These are phyloP conservation scores for Unio delphinus DNA, from an alignment of 2,888 invertebrate genomes.

Conservation along the genomic window DNA sequence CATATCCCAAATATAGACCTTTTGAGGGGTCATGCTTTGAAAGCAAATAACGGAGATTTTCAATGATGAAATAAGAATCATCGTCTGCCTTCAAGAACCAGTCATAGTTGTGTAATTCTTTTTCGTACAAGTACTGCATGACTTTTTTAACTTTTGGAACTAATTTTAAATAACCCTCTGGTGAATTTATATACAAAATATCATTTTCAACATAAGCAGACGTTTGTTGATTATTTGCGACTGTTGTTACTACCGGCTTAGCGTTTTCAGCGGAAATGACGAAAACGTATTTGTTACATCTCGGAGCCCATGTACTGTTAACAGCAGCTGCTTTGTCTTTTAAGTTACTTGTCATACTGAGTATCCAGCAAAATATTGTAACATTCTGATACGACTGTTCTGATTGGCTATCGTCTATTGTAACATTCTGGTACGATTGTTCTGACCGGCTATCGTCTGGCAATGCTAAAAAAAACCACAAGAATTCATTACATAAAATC, in stretches of 20 bases:
- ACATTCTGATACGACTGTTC: constrained; percentile 22
- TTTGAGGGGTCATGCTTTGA: constrained; percentile 15
- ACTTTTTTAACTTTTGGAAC: constrained; percentile 31
- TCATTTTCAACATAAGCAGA: constrained; percentile 4
- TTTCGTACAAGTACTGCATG: constrained; percentile 22
- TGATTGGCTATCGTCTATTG: no score
- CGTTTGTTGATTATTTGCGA: no score
- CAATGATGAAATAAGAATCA: constrained; percentile 34
- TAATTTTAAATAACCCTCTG: constrained; percentile 32
- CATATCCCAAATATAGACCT: constrained; percentile 27
- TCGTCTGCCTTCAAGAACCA: constrained; percentile 42
- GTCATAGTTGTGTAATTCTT: constrained; percentile 26
- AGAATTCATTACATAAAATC: background rate
- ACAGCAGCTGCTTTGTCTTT: constrained; percentile 30
- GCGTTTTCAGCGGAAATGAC: constrained; percentile 30
- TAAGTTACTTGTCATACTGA: constrained; percentile 27
- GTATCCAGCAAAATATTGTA: constrained; percentile 28
- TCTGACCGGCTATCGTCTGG: constrained; percentile 22
- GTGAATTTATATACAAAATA: constrained; percentile 30
- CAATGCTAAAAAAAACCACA: constrained; percentile 23
- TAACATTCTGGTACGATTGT: no score
- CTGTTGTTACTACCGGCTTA: no score
- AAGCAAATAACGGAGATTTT: constrained; percentile 27
- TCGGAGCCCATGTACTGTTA: constrained; percentile 32
- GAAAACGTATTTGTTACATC: constrained; percentile 37